phyloP scores from a whole-genome alignment of 2,888 invertebrate genomes.

The Hybos culiciformis region DNA sequence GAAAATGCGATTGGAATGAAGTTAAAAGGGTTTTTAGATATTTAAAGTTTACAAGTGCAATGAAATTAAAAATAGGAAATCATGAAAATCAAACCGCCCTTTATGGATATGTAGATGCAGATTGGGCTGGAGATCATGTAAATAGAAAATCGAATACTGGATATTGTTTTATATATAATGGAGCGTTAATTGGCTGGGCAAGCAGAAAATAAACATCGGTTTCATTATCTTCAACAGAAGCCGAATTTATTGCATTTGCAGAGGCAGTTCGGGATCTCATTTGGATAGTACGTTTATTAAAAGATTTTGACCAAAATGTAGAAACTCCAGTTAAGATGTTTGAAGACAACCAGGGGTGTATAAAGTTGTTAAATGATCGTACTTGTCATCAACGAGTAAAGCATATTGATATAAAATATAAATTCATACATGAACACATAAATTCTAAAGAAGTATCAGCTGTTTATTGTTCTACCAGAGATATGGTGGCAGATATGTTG shows the following conservation, averaged over 20 bases:
- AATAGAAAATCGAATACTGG: slow-evolving; percentile 21
- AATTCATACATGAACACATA: not conserved
- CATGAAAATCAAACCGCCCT: not conserved
- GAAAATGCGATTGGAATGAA: slow-evolving; percentile 7
- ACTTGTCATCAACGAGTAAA: not conserved
- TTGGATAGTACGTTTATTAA: not conserved
- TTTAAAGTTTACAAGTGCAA: slow-evolving; percentile 12
- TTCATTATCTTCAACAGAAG: not conserved
- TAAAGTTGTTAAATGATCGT: not conserved
- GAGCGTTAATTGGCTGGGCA: slow-evolving; percentile 16
- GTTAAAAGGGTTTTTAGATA: slow-evolving; percentile 10
- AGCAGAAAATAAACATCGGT: slow-evolving; percentile 15
- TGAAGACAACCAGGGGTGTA: not conserved
- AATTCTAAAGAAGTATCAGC: not conserved
- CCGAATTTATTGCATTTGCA: not conserved
- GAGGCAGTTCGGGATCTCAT: not conserved
- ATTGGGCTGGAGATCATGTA: slow-evolving; percentile 19
- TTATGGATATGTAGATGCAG: slow-evolving; percentile 10
- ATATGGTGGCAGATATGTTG: slow-evolving; percentile 2
- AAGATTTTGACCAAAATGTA: not conserved
- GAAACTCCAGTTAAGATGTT: not conserved
- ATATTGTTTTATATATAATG: slow-evolving; percentile 10
- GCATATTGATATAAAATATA: not conserved
- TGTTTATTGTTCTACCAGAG: not conserved
- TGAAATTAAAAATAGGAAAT: not conserved